A percentile compares a stretch with the other conserved stretches of the same genome.
Evolutionary conservation across 2,113 vertebrate genomes (phyloP).

Genomic region (Muscicapa adusta): DNA sequence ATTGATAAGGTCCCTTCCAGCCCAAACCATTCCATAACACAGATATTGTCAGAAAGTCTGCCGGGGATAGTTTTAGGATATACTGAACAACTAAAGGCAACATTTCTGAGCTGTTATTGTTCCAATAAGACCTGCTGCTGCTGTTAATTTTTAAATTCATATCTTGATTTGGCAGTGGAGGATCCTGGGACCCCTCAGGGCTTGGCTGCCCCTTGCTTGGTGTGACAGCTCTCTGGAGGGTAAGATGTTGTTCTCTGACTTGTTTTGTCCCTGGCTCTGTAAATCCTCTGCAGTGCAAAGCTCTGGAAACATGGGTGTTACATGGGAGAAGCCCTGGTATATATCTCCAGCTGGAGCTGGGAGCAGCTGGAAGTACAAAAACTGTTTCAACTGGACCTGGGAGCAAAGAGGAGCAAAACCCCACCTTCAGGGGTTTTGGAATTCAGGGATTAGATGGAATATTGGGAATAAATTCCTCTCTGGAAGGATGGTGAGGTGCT

Average conservation of each 20-base stretch:
- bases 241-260: fast-evolving
- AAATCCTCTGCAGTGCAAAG: background rate
- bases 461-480: background rate
- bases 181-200: background rate
- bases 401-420: background rate
- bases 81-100: background rate
- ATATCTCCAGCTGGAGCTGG: background rate
- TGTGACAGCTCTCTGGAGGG: background rate
- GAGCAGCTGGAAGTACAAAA: background rate
- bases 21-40: background rate
- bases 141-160: background rate
- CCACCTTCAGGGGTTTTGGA: background rate
- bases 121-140: background rate
- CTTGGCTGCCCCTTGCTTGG: background rate
- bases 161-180: background rate
- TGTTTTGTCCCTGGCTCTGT: background rate
- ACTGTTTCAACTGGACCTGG: background rate
- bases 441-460: background rate
- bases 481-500: background rate
- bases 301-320: background rate
- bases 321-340: background rate
- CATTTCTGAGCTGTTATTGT: background rate
- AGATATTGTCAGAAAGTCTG: background rate
- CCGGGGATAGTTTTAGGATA: background rate
- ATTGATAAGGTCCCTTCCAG: background rate